phyloP scores from a whole-genome alignment of 2,113 vertebrate genomes.

The Phylloscopus whistleri region DNA sequence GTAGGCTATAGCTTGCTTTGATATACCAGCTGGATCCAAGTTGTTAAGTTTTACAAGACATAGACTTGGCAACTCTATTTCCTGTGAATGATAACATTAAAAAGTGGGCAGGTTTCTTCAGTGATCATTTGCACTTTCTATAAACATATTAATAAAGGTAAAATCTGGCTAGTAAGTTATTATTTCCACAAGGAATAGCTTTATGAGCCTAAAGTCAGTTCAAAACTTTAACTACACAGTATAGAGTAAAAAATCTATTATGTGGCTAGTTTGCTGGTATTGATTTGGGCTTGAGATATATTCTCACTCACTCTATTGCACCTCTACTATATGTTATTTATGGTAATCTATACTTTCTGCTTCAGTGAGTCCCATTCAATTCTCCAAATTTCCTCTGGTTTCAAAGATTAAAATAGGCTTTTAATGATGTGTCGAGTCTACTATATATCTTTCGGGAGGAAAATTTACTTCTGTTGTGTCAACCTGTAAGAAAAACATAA shows the following conservation, averaged over 20 bases:
- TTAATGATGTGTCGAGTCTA: neutral
- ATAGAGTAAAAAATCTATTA: neutral
- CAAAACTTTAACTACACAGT: neutral
- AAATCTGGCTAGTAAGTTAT: neutral
- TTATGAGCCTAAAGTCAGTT: neutral
- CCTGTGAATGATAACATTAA: neutral
- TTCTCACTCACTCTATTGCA: neutral
- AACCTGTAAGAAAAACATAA: neutral
- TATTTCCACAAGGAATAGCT: neutral
- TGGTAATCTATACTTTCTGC: neutral
- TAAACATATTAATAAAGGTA: neutral
- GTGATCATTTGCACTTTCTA: neutral
- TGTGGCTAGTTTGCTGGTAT: neutral
- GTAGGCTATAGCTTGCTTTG: neutral
- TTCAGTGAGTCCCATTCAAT: neutral
- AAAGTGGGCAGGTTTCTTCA: neutral
- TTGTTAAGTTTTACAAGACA: constrained; percentile 6
- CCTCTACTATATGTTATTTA: neutral
- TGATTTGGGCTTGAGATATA: neutral
- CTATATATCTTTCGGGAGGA: neutral
- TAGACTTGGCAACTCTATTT: neutral
- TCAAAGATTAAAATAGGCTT: neutral
- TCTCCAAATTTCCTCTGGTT: neutral
- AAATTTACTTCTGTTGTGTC: neutral
- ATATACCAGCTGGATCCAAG: neutral